Evolutionary conservation across 2,888 invertebrate genomes (phyloP).

Genomic region (Tipula unca): DNA sequence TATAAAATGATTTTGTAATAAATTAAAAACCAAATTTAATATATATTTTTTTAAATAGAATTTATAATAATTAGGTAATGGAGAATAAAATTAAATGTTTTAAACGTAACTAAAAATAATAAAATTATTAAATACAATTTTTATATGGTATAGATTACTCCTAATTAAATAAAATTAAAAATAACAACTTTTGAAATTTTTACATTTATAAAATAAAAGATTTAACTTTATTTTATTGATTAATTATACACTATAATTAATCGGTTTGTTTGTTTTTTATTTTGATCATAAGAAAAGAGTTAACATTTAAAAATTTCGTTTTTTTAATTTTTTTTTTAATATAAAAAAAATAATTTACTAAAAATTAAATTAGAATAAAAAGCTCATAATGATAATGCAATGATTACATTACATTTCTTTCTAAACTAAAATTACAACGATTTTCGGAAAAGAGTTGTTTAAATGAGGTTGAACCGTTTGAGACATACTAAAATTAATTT

Average conservation of each 20-base stretch:
- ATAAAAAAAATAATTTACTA: neutral
- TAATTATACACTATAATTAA: neutral
- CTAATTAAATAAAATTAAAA: neutral
- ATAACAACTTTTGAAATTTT: neutral
- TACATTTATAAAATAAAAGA: neutral
- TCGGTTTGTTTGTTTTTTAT: neutral
- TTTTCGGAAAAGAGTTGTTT: neutral
- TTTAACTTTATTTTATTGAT: neutral
- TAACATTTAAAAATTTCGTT: neutral
- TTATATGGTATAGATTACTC: neutral
- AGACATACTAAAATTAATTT: neutral
- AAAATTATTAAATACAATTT: neutral
- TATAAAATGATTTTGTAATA: slow-evolving; percentile 14
- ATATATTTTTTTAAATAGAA: neutral
- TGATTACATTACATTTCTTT: neutral
- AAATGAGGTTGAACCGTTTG: neutral
- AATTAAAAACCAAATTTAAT: neutral
- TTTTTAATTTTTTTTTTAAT: neutral
- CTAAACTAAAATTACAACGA: neutral
- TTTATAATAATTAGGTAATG: neutral
- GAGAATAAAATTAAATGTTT: neutral
- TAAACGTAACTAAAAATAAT: neutral
- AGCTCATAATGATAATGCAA: neutral
- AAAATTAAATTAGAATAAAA: neutral
- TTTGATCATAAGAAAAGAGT: neutral